A percentile compares a stretch with the other conserved stretches of the same genome.
Evolutionary conservation across 2,797 vertebrate genomes (phyloP).

Genomic region (Chloroceryle inda): DNA sequence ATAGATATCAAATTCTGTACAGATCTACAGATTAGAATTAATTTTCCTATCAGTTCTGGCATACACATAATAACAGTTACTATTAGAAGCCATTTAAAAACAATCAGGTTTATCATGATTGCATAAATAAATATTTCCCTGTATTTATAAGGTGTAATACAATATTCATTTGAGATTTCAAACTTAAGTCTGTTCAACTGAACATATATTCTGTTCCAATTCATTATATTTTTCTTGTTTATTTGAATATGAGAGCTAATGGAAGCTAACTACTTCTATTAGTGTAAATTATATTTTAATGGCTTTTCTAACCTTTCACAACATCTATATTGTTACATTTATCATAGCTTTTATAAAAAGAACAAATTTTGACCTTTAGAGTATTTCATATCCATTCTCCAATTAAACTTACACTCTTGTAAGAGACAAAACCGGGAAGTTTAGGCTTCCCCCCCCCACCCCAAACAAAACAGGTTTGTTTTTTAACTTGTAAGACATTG

Average conservation of each 20-base stretch:
- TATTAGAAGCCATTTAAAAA: slow-evolving; percentile 11
- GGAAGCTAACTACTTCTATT: not conserved
- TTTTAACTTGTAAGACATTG: not conserved
- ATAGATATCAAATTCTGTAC: not conserved
- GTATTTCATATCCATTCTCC: not conserved
- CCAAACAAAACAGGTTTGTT: not conserved
- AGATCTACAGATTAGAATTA: not conserved
- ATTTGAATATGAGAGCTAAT: not conserved
- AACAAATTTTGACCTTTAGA: not conserved
- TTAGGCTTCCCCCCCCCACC: not conserved
- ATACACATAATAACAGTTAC: slow-evolving; percentile 8
- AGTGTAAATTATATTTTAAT: not conserved
- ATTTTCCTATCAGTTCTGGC: not conserved
- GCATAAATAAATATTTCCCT: not conserved
- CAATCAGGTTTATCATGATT: not conserved
- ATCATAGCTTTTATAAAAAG: not conserved
- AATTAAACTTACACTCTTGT: not conserved
- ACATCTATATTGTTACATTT: not conserved
- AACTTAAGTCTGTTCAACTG: not conserved
- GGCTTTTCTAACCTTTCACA: slow-evolving; percentile 36
- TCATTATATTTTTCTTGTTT: not conserved
- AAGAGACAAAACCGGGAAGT: not conserved
- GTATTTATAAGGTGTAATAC: not conserved
- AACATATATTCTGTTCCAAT: not conserved
- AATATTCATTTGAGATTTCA: not conserved